phyloP scores from a whole-genome alignment of 1,140 invertebrate species.

The Platyura marginata region DNA sequence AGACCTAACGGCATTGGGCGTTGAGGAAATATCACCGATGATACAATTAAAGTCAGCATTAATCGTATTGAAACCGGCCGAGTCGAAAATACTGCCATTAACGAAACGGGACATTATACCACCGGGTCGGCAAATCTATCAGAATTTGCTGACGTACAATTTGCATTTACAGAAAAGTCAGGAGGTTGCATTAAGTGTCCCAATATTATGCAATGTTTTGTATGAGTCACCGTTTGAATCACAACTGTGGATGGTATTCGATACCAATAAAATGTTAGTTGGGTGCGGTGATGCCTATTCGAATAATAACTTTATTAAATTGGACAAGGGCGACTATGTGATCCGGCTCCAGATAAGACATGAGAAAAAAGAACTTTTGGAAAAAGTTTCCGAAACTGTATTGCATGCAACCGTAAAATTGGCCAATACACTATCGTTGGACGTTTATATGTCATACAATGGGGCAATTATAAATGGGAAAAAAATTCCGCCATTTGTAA shows the following conservation, averaged over 20 bases:
- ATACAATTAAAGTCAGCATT: constrained; percentile 61
- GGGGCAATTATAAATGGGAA: constrained; percentile 56
- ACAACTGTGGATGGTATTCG: constrained; percentile 91
- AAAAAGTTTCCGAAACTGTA: constrained; percentile 61
- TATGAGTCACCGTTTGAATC: constrained; percentile 93
- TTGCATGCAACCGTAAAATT: constrained; percentile 64
- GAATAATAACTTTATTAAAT: constrained; percentile 62
- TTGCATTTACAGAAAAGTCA: constrained; percentile 65
- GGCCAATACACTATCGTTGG: constrained; percentile 44
- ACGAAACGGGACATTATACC: constrained; percentile 67
- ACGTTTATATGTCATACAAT: constrained; percentile 54
- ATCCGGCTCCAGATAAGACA: constrained; percentile 74
- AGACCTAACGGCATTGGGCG: constrained; percentile 47
- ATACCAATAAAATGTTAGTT: constrained; percentile 77
- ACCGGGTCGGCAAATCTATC: constrained; percentile 72
- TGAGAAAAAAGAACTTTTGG: constrained; percentile 71
- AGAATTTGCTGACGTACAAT: constrained; percentile 68
- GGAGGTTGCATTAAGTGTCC: constrained; percentile 51
- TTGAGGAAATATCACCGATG: constrained; percentile 62
- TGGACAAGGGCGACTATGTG: constrained; percentile 92
- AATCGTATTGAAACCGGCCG: constrained; percentile 59
- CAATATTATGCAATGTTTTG: constrained; percentile 65
- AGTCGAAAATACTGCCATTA: constrained; percentile 58
- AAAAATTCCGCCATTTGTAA: constrained; percentile 43
- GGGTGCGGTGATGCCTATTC: constrained; percentile 74